A percentile compares a stretch with the other conserved stretches of the same genome.
Evolutionary conservation across 2,888 invertebrate genomes (phyloP).

Genomic region (Julus scanicus): DNA sequence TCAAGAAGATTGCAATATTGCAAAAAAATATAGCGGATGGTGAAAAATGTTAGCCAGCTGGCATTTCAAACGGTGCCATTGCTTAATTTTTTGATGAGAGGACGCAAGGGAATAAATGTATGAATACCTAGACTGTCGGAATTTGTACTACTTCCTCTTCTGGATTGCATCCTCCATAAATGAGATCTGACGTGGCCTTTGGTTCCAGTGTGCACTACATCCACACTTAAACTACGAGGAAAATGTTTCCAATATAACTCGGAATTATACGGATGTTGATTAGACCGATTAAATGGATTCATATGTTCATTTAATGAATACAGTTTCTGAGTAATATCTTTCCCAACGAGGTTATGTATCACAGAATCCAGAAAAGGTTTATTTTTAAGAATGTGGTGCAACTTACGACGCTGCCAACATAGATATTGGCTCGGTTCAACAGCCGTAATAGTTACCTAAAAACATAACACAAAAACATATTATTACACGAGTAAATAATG

Average conservation of each 20-base stretch:
- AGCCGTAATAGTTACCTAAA: conserved; percentile 81
- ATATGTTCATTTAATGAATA: conserved; percentile 84
- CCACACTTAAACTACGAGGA: conserved; percentile 77
- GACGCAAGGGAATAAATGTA: conserved; percentile 53
- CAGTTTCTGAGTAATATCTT: conserved; percentile 85
- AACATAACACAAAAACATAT: conserved; percentile 50
- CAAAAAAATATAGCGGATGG: neutral
- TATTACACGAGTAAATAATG: neutral
- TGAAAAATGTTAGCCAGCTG: neutral
- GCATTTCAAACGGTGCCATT: conserved; percentile 15
- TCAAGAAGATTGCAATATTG: neutral
- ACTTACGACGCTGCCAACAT: conserved; percentile 81
- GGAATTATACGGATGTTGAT: neutral
- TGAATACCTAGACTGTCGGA: conserved; percentile 58
- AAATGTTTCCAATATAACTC: conserved; percentile 66
- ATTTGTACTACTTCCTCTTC: conserved; percentile 53
- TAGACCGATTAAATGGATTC: conserved; percentile 60
- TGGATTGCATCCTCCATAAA: conserved; percentile 59
- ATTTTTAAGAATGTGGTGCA: conserved; percentile 79
- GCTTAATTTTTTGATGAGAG: conserved; percentile 46
- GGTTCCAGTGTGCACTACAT: conserved; percentile 82
- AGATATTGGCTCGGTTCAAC: conserved; percentile 81
- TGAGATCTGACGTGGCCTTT: conserved; percentile 77
- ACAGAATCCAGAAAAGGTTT: conserved; percentile 80
- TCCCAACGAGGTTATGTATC: conserved; percentile 82